phyloP scores from a whole-genome alignment of 2,113 vertebrate genomes.

The Colaptes auratus region DNA sequence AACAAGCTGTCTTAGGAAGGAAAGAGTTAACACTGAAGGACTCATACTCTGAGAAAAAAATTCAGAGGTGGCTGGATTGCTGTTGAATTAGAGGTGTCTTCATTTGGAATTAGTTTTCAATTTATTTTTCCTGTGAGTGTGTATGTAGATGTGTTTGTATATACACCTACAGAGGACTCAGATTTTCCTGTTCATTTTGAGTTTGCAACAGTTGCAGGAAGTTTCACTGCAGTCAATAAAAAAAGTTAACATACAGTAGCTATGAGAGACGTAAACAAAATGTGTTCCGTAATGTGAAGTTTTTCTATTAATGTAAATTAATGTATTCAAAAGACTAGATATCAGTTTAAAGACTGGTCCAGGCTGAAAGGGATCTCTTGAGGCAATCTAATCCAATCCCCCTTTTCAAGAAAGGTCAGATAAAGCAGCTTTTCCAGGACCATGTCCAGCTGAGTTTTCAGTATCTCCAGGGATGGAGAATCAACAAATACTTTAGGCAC shows the following conservation, averaged over 20 bases:
- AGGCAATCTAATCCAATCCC: neutral
- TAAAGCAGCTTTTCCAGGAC: no score
- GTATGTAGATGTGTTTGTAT: neutral
- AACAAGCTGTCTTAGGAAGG: neutral
- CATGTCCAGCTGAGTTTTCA: no score
- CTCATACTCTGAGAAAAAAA: neutral
- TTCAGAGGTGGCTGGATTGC: neutral
- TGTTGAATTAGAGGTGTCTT: neutral
- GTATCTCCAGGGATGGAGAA: no score
- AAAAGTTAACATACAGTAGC: neutral
- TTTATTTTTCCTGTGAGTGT: neutral
- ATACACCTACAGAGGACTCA: neutral
- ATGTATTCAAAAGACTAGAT: neutral
- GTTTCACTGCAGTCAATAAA: neutral
- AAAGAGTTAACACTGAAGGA: neutral
- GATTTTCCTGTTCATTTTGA: slow-evolving; percentile 1
- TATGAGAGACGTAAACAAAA: neutral
- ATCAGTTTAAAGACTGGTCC: no score
- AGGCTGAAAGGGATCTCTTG: neutral
- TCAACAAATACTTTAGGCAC: neutral
- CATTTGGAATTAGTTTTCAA: neutral
- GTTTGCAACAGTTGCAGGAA: neutral
- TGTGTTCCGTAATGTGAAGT: neutral
- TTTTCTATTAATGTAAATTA: neutral
- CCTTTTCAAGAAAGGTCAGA: no score